Base-by-base conservation (phyloP, 2,797 vertebrate genomes). In the Onychomys torridus region DNA sequence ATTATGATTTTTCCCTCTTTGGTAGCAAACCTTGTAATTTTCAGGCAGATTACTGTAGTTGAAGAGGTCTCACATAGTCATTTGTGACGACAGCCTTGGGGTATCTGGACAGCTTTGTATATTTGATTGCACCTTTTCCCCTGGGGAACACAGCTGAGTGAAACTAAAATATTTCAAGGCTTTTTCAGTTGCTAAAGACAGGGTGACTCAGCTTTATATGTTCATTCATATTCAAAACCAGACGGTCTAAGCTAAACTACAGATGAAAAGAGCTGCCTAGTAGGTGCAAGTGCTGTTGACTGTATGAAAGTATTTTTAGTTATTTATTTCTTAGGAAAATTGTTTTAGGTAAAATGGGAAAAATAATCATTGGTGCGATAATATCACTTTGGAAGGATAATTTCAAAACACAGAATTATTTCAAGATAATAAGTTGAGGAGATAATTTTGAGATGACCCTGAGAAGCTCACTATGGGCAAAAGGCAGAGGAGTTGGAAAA, bases 361-460 rank as follows among this genome's bases (percentile, higher is more conserved):
- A 37, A 49, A 69, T 27, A 69, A 0, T 1, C 52, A 52, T 86
- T n/a, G 63, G 1, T 69, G n/a, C 52, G 55, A 92, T 73, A 90
- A n/a, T 29, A 81, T 84, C 67, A 85, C 29, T 90, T 97, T 85
- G 43, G n/a, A 93, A 96, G 85, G 43, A 91, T 67, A 90, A 77
- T 89, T 89, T 93, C 89, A 86, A 86, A 92, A 52, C 29, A 17
- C 90, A 59, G 46, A 89, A 87, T 77, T 91, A 90, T 94, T 93
- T 96, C 67, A 77, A 95, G 89, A 76, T 96, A 97, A 85, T 96
- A 83, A 97, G 19, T 90, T 93, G 86, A 91, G 23, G 32, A 95
- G 86, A 65, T 95, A 77, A 91, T 95, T 97, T 84, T 90, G 78
- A 93, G 75, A 89, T 61, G 86, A 46, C 55, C 86, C 61, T 55